Conservation (phyloP, 1,140 invertebrate genomes). For the Drosophila sucinea region DNA sequence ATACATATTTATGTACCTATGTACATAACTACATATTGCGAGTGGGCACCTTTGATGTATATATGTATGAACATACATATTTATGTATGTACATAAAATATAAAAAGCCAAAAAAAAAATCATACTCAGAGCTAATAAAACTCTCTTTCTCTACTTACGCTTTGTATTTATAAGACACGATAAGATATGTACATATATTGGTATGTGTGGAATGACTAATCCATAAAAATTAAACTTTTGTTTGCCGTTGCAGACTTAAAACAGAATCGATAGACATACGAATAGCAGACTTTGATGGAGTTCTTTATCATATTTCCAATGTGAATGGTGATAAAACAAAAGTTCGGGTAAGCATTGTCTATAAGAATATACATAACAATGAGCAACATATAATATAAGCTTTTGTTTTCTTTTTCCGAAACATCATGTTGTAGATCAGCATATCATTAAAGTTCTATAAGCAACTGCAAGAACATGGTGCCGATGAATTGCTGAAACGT, state of each 20-base stretch:
- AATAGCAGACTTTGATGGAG: conserved; percentile 99
- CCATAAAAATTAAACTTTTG: conserved; percentile 6
- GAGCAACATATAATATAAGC: not conserved
- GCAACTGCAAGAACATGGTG: conserved; percentile 98
- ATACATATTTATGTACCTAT: too few species aligned
- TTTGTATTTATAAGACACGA: conserved; percentile 10
- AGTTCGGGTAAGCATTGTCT: conserved; percentile 91
- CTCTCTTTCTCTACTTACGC: not conserved
- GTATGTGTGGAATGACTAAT: conserved; percentile 36
- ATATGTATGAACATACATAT: too few species aligned
- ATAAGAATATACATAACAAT: conserved; percentile 10
- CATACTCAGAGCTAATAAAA: not conserved
- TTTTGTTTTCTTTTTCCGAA: not conserved
- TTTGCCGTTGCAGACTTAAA: conserved; percentile 89
- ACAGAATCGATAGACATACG: conserved; percentile 96
- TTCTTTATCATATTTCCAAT: conserved; percentile 99
- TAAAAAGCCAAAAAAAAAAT: not conserved
- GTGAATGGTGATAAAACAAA: conserved; percentile 97
- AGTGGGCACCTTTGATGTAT: too few species aligned
- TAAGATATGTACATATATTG: conserved; percentile 43
- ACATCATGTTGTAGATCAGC: conserved; percentile 91
- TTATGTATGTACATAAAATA: not conserved
- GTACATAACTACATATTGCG: too few species aligned
- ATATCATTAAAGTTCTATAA: conserved; percentile 99
- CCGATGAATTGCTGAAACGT: conserved; percentile 96